A percentile compares a stretch with the other conserved stretches of the same genome.
Evolutionary conservation across 2,797 vertebrate species (phyloP).

Genomic region (Triplophysa bombifrons): DNA sequence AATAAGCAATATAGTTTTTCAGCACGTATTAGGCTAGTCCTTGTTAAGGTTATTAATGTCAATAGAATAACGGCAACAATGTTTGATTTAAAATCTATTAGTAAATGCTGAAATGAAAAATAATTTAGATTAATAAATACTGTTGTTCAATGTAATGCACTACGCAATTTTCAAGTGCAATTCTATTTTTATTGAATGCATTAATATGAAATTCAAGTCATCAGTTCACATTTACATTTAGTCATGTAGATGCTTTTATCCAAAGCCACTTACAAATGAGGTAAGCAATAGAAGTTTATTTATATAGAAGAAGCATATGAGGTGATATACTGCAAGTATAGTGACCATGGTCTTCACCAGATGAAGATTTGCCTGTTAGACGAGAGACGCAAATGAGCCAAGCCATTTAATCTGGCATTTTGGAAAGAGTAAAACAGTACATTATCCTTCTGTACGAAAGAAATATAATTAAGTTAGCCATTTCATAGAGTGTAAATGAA

Average conservation of each 20-base stretch:
- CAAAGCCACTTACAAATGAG: too few species aligned
- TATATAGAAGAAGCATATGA: neutral
- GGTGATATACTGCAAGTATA: neutral
- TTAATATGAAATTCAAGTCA: neutral
- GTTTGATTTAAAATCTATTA: too few species aligned
- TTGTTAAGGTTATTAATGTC: too few species aligned
- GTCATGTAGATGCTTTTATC: too few species aligned
- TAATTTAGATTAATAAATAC: too few species aligned
- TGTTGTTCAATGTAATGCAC: neutral
- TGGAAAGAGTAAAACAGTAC: neutral
- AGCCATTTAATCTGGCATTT: constrained; percentile 2
- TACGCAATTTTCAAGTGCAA: neutral
- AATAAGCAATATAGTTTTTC: too few species aligned
- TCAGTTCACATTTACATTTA: too few species aligned
- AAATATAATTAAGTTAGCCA: constrained; percentile 14
- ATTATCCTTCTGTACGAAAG: neutral
- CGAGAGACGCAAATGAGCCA: constrained; percentile 14
- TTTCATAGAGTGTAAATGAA: constrained; percentile 33
- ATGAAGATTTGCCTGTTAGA: neutral
- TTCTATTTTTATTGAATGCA: neutral
- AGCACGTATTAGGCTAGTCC: too few species aligned
- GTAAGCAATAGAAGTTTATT: neutral
- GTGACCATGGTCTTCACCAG: neutral
- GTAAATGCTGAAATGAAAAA: too few species aligned
- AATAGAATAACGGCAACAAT: neutral